Evolutionary conservation across 1,140 invertebrate species (phyloP), one percentile per base, ranked within the genome.

Genomic region (Macrobrachium nipponense): DNA sequence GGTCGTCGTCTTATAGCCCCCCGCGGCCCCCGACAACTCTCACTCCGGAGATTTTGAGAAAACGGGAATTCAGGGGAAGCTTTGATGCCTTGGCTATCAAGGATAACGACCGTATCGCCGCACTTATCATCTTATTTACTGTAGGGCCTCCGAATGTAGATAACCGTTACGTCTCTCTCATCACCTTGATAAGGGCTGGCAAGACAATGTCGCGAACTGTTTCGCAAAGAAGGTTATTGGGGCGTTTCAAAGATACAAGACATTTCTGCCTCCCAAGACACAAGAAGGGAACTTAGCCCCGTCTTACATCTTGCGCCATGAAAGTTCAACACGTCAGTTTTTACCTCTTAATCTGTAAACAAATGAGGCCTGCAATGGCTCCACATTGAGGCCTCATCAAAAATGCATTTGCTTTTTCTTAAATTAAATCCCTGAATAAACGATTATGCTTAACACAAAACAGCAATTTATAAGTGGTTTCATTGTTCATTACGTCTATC

Each of bases 111-210:
- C 83, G 77, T 60, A 86, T 86, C 62, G 83, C 83, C 83, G 66
- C 83, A 86, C 83, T 80, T 80, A 75, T 86, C 83, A 86, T 86
- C 83, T 86, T 86, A 86, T 86, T 86, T 86, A 86, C 83, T 86
- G 83, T 86, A 86, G 61, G 70, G 83, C 73, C 83, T 86, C 80
- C 76, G 80, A 86, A 66, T 36, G 27, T 36, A 77, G 76, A 86
- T 86, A 86, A 77, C 83, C 73, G 80, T 80, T 86, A 86, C 83
- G 80, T 80, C 72, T 79, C 83, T 86, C 83, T 86, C 83, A 73
- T 80, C 64, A 66, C 15, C 64, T 76, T 66, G 83, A 86, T 86
- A 86, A 86, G 83, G 83, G 77, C 61, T n/a, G 77, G 20, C 62
- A 77, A 36, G 77, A 61, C 64, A 72, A 75, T 43, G 79, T 86